Evolutionary conservation across 2,797 vertebrate genomes (phyloP), one percentile per base, ranked within the genome.

Genomic region (Chelmon rostratus): DNA sequence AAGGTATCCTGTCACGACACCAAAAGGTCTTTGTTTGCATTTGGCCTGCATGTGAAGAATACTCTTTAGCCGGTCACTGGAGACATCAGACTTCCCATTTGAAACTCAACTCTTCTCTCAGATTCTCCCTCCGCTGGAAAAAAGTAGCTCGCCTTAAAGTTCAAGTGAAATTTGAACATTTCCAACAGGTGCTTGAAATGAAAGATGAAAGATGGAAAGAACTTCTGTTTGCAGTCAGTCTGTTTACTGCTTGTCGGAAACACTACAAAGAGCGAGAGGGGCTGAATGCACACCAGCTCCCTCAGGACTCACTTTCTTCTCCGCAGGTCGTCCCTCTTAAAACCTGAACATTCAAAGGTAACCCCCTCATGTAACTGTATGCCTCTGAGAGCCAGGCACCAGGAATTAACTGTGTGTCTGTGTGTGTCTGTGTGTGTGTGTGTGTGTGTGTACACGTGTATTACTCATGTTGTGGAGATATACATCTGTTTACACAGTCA

Each of bases 1-100:
- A 93, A 88, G 84, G 86, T 86, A 83, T 91, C 88, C 89, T 91
- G 89, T 85, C 86, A 84, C 74, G 53, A 88, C 85, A 86, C 88
- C 93, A 91, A 93, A 93, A 92, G 89, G 91, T 75, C 71, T 88
- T 93, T 91, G 91, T 93, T 91, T 85, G 86, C 76, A 21, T 88
- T 90, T 88, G 86, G 86, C 88, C 79, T 61, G 61, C 68, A 77
- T 74, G 76, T 74, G 78, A 84, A 68, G 77, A 86, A 73, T 44
- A 81, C 82, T 85, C 70, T 82, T 83, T 44, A 81, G 67, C 69
- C 68, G 23, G 77, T 70, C 67, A 83, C 76, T 37, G 73, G 77
- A 82, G 62, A 89, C 73, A 44, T 73, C 19, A 35, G 16, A 65
- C 80, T 73, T 81, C 68, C 75, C 74, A 79, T 76, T 68, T 84